phyloP scores from a whole-genome alignment of 2,888 invertebrate species.

The Bursaphelenchus okinawaensis region DNA sequence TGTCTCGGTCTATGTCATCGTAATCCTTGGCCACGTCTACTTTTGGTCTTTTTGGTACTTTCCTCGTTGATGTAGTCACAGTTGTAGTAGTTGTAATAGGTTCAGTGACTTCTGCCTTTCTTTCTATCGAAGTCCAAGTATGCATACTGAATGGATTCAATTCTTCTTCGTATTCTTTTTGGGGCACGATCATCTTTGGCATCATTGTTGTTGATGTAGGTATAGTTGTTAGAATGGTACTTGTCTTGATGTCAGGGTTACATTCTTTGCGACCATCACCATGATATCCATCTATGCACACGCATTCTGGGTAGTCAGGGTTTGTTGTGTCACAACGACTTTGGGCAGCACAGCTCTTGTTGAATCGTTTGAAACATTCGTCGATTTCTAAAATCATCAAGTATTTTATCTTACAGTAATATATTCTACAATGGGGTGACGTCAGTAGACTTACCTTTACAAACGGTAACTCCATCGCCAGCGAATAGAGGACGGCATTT shows the following conservation, averaged over 20 bases:
- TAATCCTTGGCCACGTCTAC: conserved; percentile 12
- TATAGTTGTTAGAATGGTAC: conserved; percentile 6
- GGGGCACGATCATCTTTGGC: conserved; percentile 8
- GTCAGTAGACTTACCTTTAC: conserved; percentile 6
- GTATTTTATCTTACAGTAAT: too few species aligned
- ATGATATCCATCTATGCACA: conserved; percentile 41
- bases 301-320: conserved; percentile 33
- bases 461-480: conserved; percentile 40
- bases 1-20: conserved; percentile 14
- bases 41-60: conserved; percentile 12
- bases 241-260: conserved; percentile 15
- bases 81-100: conserved; percentile 11
- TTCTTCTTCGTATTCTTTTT: conserved; percentile 19
- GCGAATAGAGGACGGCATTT: conserved; percentile 38
- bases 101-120: conserved; percentile 4
- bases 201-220: conserved; percentile 1
- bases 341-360: conserved; percentile 36
- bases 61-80: not conserved
- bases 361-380: conserved; percentile 34
- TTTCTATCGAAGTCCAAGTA: conserved; percentile 26
- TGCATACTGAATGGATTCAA: conserved; percentile 40
- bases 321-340: conserved; percentile 36
- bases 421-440: too few species aligned
- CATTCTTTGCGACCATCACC: conserved; percentile 43
- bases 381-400: conserved; percentile 23